phyloP scores from a whole-genome alignment of 1,140 invertebrate species.

The Diabrotica undecimpunctata region DNA sequence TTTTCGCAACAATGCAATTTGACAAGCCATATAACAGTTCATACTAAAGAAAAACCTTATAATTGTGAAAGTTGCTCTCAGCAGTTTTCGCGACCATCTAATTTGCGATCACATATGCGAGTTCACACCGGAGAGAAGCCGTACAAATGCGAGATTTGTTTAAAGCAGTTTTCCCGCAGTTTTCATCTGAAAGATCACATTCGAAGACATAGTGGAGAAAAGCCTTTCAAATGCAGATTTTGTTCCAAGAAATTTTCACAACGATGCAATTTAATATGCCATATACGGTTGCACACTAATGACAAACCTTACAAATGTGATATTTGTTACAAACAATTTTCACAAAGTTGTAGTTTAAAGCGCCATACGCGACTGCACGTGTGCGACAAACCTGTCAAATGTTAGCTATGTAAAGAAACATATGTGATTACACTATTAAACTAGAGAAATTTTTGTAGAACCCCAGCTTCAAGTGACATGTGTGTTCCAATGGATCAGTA shows the following conservation, averaged over 20 bases:
- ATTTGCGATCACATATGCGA: not conserved
- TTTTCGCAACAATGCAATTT: not conserved
- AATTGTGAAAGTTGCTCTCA: not conserved
- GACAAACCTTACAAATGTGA: conserved; percentile 30
- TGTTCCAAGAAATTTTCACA: conserved; percentile 9
- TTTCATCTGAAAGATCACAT: not conserved
- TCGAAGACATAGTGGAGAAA: not conserved
- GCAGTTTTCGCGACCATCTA: not conserved
- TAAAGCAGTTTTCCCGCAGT: not conserved
- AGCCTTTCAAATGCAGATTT: conserved; percentile 3
- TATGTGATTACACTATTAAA: too few relatives aligned
- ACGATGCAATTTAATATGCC: not conserved
- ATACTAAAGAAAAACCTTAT: not conserved
- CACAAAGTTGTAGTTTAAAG: conserved; percentile 52
- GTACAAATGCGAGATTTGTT: conserved; percentile 8
- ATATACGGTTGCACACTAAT: not conserved
- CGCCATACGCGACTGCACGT: conserved; percentile 55
- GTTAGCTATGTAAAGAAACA: conserved; percentile 6
- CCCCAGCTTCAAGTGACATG: too few relatives aligned
- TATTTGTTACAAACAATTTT: conserved; percentile 50
- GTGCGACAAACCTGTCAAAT: conserved; percentile 64
- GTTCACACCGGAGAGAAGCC: not conserved
- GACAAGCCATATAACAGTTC: not conserved
- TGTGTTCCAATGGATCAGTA: too few relatives aligned
- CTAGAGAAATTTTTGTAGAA: too few relatives aligned